Evolutionary conservation across 2,113 vertebrate genomes (phyloP), one percentile per base, ranked within the genome.

Genomic region (Platycercus adscitus): DNA sequence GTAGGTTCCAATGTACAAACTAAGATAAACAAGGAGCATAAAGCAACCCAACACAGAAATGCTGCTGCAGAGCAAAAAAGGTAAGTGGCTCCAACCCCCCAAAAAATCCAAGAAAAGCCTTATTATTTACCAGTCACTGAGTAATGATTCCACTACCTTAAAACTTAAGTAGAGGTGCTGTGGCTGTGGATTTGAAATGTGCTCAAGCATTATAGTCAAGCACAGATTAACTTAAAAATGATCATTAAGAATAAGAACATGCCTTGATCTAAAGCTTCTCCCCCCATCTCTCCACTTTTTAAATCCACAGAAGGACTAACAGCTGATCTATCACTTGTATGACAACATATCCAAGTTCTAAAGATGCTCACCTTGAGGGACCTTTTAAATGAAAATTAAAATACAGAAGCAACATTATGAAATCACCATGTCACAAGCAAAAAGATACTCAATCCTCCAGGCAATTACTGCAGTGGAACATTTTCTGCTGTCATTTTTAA

Each of bases 71-170:
- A 72, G 16, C 1, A 0, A 19, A 47, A 70, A 11, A 49, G 15
- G 13, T 5, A 71, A 66, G 6, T 6, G n/a, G 26, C 31, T 87
- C 20, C 3, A 2, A 1, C 2, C 3, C 4, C 7, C 18, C 0
- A 1, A 19, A 75, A 75, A 81, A 94, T 65, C 41, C 19, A 37
- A 60, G n/a, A 78, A 94, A 95, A 50, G 9, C 20, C 25, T 61
- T 19, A 47, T 13, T 21, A 47, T 11, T 79, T 84, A 10, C 29
- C 37, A 50, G 24, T 35, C 43, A 84, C 7, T 8, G 9, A 37
- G 25, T n/a, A 50, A 80, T 6, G 31, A 80, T 31, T 66, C 37
- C 28, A 52, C 12, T 33, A 17, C 7, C 7, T 41, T 35, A 29
- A 39, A 39, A 83, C 41, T 8, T 35, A 83, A 37, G 24, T 3